Percentiles rank a stretch among this genome's conserved stretches.
Evolutionary conservation across 92 coral and sea anemone species (phyloP).

Genomic region (Ricordea florida): DNA sequence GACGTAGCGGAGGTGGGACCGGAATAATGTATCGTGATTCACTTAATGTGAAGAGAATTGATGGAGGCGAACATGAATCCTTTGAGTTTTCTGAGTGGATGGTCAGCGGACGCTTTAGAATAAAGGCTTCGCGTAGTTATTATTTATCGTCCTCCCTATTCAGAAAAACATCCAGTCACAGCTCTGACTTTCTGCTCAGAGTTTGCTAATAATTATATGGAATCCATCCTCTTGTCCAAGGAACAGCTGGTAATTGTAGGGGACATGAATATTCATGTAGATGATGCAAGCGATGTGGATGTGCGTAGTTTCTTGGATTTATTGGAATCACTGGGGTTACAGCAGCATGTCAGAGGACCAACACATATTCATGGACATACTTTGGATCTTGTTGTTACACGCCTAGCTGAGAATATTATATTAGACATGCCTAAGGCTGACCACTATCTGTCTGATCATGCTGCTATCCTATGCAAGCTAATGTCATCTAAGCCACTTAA

Average conservation of each 20-base stretch:
- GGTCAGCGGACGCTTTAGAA: too few species aligned
- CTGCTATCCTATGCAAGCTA: constrained; percentile 31
- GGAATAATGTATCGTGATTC: constrained; percentile 33
- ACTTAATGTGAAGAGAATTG: constrained; percentile 16
- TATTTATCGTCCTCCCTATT: constrained; percentile 58
- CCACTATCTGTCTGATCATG: constrained; percentile 52
- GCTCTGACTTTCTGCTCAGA: constrained; percentile 40
- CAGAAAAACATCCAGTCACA: constrained; percentile 37
- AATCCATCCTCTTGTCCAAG: constrained; percentile 37
- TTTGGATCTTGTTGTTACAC: constrained; percentile 34
- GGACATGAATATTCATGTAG: constrained; percentile 53
- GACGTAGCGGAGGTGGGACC: constrained; percentile 41
- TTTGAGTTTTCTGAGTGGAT: too few species aligned
- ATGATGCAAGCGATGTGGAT: constrained; percentile 39
- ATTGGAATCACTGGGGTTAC: constrained; percentile 31
- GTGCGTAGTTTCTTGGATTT: constrained; percentile 39
- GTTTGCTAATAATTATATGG: constrained; percentile 45
- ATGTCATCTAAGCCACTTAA: constrained; percentile 42
- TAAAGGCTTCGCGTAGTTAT: constrained; percentile 27
- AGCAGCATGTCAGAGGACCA: constrained; percentile 45
- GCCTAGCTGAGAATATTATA: constrained; percentile 43
- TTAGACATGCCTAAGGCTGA: constrained; percentile 19
- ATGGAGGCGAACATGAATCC: too few species aligned
- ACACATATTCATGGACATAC: constrained; percentile 58
- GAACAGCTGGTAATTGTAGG: constrained; percentile 45